A percentile compares a stretch with the other conserved stretches of the same genome.
Evolutionary conservation across 2,797 vertebrate species (phyloP).

Genomic region (Pachyuromys duprasi): DNA sequence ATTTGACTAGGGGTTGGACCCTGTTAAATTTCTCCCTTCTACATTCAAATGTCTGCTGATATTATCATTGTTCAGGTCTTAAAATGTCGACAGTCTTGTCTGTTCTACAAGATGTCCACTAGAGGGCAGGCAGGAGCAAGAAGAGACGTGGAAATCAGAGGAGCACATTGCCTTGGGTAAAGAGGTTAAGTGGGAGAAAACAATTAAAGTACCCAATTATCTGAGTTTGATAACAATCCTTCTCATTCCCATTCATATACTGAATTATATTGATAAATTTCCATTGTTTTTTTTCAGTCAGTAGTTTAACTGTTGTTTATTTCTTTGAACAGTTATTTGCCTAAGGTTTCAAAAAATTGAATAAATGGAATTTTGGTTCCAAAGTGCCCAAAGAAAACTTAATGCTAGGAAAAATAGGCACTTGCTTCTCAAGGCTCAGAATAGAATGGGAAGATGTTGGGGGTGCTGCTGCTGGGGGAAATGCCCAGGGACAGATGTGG

Average conservation of each 20-base stretch:
- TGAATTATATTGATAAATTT: background rate
- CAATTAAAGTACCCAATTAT: background rate
- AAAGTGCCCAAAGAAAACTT: constrained; percentile 4
- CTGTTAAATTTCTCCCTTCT: too few species aligned
- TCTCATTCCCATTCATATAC: background rate
- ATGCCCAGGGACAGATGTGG: background rate
- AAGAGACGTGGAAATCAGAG: constrained; percentile 8
- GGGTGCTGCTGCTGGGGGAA: accelerated
- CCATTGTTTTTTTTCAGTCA: background rate
- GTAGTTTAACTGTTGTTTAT: background rate
- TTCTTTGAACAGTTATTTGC: background rate
- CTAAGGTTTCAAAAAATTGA: constrained; percentile 15
- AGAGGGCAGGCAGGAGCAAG: constrained; percentile 77
- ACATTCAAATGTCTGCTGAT: background rate
- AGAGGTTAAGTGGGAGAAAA: background rate
- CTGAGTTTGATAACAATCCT: background rate
- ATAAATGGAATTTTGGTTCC: background rate
- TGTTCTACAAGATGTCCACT: constrained; percentile 44
- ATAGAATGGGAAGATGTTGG: background rate
- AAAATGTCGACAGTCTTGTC: background rate
- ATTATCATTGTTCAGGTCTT: background rate
- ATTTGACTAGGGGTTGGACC: background rate
- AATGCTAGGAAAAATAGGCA: background rate
- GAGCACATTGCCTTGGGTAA: background rate
- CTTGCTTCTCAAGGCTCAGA: background rate